Evolutionary conservation across 2,888 invertebrate genomes (phyloP).

Genomic region (Ypsolopha sequella): DNA sequence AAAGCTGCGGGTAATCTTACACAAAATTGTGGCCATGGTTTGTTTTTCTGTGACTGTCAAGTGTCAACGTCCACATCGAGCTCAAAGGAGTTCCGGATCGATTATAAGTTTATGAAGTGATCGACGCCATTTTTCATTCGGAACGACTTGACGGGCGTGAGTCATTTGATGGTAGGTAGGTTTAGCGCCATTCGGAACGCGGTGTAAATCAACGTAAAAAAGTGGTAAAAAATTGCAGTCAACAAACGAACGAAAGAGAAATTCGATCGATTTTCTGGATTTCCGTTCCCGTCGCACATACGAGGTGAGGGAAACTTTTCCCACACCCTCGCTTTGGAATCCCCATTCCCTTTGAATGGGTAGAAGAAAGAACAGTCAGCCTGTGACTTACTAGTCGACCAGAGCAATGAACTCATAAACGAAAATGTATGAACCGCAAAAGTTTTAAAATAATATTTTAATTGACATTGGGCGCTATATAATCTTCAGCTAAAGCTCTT

Average conservation of each 20-base stretch:
- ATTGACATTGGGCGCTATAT: background rate
- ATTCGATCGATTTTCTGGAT: slow-evolving; percentile 3
- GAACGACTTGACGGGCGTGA: too few species aligned
- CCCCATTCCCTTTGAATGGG: background rate
- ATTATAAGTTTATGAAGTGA: too few species aligned
- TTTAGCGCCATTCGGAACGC: too few species aligned
- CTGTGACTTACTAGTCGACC: background rate
- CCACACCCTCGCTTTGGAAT: background rate
- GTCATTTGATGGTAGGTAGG: too few species aligned
- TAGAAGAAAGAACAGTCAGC: background rate
- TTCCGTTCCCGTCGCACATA: background rate
- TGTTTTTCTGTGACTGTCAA: too few species aligned
- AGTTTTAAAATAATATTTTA: background rate
- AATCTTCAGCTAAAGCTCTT: background rate
- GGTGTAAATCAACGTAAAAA: too few species aligned
- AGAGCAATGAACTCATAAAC: background rate
- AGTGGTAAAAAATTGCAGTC: slow-evolving; percentile 1
- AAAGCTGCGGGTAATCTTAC: too few species aligned
- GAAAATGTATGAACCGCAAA: too few species aligned
- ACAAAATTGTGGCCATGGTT: too few species aligned
- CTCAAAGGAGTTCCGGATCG: too few species aligned
- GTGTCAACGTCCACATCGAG: too few species aligned
- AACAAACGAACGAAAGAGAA: slow-evolving; percentile 1
- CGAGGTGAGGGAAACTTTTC: background rate
- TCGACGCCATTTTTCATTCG: too few species aligned